Conservation (phyloP, 2,797 vertebrate genomes). For the Anguilla obscura region DNA sequence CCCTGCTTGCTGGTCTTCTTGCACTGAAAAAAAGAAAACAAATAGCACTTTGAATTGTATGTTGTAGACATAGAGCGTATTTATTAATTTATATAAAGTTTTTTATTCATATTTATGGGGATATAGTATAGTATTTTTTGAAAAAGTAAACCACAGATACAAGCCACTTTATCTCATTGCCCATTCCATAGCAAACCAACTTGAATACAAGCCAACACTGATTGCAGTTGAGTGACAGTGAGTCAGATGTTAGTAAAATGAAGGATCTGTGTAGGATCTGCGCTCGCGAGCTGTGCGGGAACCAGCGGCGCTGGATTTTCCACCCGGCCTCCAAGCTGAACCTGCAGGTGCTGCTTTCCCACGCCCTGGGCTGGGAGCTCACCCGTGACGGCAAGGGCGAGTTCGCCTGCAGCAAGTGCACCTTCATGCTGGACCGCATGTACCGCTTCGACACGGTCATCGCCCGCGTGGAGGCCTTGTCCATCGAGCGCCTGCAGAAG, state of each 20-base stretch:
- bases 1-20: background rate
- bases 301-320: constrained; percentile 97
- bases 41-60: background rate
- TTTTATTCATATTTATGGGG: background rate
- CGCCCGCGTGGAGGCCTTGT: constrained; percentile 81
- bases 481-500: constrained; percentile 82
- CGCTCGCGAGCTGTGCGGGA: constrained; percentile 89
- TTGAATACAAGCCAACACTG: background rate
- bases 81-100: background rate
- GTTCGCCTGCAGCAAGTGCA: constrained; percentile 95
- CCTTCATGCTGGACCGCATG: constrained; percentile 95
- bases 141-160: background rate
- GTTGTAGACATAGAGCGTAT: background rate
- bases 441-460: constrained; percentile 83
- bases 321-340: constrained; percentile 89
- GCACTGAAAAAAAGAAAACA: constrained; percentile 18
- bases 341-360: constrained; percentile 90
- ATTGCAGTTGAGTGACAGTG: background rate
- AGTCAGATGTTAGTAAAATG: constrained; percentile 70
- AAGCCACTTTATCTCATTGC: background rate
- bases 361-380: constrained; percentile 86
- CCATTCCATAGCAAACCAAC: background rate
- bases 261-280: constrained; percentile 90
- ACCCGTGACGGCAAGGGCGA: constrained; percentile 86
- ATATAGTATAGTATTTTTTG: background rate